Percentiles rank a stretch among this genome's conserved stretches.
Evolutionary conservation across 2,888 invertebrate genomes (phyloP).

Genomic region (Ornithoptera priamus): DNA sequence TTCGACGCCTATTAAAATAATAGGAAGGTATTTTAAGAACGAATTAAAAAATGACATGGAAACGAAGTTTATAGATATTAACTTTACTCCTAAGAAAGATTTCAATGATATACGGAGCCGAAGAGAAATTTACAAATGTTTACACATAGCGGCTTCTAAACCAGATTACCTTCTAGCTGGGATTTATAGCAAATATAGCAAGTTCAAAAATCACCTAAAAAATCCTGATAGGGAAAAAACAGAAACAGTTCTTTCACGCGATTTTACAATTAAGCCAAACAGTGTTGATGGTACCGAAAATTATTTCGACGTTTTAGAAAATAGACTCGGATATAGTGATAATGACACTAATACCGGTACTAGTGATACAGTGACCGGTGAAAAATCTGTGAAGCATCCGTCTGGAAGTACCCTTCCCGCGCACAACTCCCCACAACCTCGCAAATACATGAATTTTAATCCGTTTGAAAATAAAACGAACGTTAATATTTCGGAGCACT

Average conservation of each 20-base stretch:
- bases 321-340: constrained; percentile 2
- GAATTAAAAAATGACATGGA: constrained; percentile 3
- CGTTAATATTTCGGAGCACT: constrained; percentile 9
- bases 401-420: background rate
- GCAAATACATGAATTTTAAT: constrained; percentile 7
- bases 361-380: background rate
- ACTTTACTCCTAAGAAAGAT: background rate
- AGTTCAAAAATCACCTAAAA: constrained; percentile 21
- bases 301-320: constrained; percentile 20
- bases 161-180: constrained; percentile 4
- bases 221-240: constrained; percentile 4
- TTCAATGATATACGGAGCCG: constrained; percentile 2
- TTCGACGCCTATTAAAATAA: constrained; percentile 5
- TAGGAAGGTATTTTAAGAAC: constrained; percentile 15
- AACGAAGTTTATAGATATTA: constrained; percentile 13
- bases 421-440: background rate
- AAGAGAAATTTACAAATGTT: constrained; percentile 2
- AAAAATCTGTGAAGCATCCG: background rate
- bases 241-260: constrained; percentile 4
- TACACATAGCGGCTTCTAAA: constrained; percentile 1
- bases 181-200: constrained; percentile 19
- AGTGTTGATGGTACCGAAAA: constrained; percentile 9
- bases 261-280: constrained; percentile 4
- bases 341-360: background rate
- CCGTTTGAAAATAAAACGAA: constrained; percentile 12